A percentile compares a stretch with the other conserved stretches of the same genome.
Evolutionary conservation across 2,797 vertebrate genomes (phyloP).

Genomic region (Lutra lutra): DNA sequence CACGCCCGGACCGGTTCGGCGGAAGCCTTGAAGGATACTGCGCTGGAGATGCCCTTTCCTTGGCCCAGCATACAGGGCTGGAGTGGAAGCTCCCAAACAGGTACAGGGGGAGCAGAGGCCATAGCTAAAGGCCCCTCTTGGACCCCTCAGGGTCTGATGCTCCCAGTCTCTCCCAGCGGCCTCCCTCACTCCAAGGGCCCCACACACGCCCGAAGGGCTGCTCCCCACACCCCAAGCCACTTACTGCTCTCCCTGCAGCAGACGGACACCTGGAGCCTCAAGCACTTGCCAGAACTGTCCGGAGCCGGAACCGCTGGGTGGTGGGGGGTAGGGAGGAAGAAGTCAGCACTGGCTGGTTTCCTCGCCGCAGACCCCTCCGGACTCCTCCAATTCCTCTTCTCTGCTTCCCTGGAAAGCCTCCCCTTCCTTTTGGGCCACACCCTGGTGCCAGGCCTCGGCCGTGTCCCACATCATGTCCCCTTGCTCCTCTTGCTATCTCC

Average conservation of each 20-base stretch:
- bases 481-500: too few relatives aligned
- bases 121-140: background rate
- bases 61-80: background rate
- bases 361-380: background rate
- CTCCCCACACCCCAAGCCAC: slow-evolving; percentile 45
- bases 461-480: too few relatives aligned
- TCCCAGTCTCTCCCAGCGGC: background rate
- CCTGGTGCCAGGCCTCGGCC: background rate
- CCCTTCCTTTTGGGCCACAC: background rate
- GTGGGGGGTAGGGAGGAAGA: background rate
- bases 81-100: background rate
- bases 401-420: background rate
- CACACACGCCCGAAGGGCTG: background rate
- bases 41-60: background rate
- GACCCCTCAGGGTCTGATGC: background rate
- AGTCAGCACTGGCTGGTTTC: background rate
- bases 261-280: slow-evolving; percentile 86
- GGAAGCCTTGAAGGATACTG: background rate
- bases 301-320: slow-evolving; percentile 83
- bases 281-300: slow-evolving; percentile 84
- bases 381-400: background rate
- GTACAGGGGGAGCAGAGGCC: background rate
- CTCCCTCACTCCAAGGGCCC: background rate
- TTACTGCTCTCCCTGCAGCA: slow-evolving; percentile 87
- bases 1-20: background rate